Evolutionary conservation across 2,113 vertebrate genomes (phyloP).

Genomic region (Callithrix jacchus): DNA sequence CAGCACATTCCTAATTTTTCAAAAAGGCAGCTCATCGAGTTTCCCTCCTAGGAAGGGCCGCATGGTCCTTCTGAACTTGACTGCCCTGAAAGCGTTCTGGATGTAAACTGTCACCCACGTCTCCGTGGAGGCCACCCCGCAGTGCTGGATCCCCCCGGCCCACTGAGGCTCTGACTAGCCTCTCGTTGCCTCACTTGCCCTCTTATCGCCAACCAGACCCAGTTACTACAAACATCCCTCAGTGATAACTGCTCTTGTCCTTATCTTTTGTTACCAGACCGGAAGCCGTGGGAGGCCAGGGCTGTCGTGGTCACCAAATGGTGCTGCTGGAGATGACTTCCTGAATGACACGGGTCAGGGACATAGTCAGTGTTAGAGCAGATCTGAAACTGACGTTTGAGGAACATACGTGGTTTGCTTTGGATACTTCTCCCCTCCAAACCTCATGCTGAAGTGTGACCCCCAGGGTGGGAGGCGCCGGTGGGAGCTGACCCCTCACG

Average conservation of each 20-base stretch:
- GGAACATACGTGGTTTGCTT: background rate
- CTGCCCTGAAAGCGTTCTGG: accelerated
- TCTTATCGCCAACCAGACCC: accelerated
- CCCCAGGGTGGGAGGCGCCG: no score
- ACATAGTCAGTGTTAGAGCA: accelerated
- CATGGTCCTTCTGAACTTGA: accelerated
- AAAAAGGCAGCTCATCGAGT: background rate
- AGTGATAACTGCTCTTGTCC: accelerated
- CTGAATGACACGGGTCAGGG: accelerated
- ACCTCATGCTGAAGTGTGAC: no score
- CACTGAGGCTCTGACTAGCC: accelerated
- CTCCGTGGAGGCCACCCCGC: background rate
- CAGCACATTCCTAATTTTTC: accelerated
- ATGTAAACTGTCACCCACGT: accelerated
- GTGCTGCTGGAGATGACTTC: background rate
- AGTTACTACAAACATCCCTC: accelerated
- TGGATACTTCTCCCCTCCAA: no score
- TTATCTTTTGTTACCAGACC: background rate
- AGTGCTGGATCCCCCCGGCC: background rate
- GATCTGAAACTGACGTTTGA: background rate
- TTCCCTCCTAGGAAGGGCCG: background rate
- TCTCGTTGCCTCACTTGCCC: accelerated
- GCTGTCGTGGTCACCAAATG: no score
- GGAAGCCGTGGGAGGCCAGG: background rate
- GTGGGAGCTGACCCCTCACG: no score